Evolutionary conservation across 2,888 invertebrate species (phyloP), one percentile per base, ranked within the genome.

Genomic region (Acleris emargana): DNA sequence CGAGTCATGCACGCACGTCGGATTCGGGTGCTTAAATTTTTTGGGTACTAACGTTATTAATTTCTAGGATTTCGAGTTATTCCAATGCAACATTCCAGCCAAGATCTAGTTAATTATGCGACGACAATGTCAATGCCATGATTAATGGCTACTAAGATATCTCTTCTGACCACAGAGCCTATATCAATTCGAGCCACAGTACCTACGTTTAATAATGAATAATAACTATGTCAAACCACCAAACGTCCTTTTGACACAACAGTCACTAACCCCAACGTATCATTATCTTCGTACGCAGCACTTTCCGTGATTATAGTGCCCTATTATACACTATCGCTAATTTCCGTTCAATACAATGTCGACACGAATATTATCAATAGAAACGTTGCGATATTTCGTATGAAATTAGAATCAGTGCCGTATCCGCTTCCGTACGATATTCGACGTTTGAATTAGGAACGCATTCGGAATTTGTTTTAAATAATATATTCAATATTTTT

Each of bases 401-500:
- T 84, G 89, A 88, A 91, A 87, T 91, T 91, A 88, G 90, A 92
- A 92, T 91, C 91, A 89, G 88, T 88, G 89, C 87, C 79, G 90
- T 88, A 86, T 91, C 92, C 92, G 89, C 84, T 91, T 92, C 92
- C 92, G 91, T 90, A 91, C 91, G 89, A 91, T 91, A 91, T 89
- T 91, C 77, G 82, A 85, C 77, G 79, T 81, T 82, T 76, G 84
- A 89, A 91, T 91, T 91, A 91, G 83, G 89, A 90, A 80, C 87
- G 62, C 20, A n/a, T 47, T 57, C 28, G 28, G 17, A 64, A 53
- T 47, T 18, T 17, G 49, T 52, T 50, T 51, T 43, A 32, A 38
- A 42, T 52, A 49, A 49, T 50, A 55, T 49, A 11, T 32, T 11
- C 32, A 11, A 32, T 38, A 13, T 38, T 38, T 32, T 13, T 38